Evolutionary conservation across 2,113 vertebrate genomes (phyloP).

Genomic region (Atlantisia rogersi): DNA sequence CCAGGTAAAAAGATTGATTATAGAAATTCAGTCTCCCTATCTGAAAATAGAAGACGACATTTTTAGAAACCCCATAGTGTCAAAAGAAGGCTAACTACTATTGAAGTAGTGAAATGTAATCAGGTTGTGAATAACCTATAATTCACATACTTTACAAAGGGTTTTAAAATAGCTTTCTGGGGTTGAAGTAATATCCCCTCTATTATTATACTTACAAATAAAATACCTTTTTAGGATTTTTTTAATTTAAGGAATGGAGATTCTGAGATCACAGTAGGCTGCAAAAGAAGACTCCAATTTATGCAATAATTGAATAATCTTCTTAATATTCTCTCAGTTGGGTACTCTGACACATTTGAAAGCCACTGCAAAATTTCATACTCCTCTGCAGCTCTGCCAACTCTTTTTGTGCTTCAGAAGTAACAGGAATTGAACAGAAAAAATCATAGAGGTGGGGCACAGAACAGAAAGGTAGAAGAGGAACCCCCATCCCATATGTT

Average conservation of each 20-base stretch:
- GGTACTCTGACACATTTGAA: neutral
- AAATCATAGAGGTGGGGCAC: neutral
- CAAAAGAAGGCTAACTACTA: neutral
- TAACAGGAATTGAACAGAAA: neutral
- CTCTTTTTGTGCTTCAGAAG: neutral
- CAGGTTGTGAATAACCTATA: conserved; percentile 39
- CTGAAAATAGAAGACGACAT: neutral
- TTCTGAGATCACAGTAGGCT: neutral
- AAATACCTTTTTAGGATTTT: neutral
- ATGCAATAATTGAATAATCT: conserved; percentile 38
- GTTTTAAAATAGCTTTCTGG: conserved; percentile 18
- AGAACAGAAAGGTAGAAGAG: neutral
- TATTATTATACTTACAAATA: conserved; percentile 27
- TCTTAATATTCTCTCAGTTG: neutral
- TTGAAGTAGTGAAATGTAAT: neutral
- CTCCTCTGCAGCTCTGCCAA: fast-evolving
- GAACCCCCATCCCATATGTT: neutral
- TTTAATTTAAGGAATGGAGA: neutral
- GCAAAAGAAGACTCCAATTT: neutral
- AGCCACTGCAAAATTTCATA: neutral
- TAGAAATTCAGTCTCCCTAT: neutral
- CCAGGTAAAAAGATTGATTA: neutral
- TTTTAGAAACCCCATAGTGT: neutral
- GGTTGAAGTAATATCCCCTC: neutral
- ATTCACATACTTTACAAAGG: conserved; percentile 31